phyloP scores from a whole-genome alignment of 2,797 vertebrate species.

The Tenualosa thibaudeaui region DNA sequence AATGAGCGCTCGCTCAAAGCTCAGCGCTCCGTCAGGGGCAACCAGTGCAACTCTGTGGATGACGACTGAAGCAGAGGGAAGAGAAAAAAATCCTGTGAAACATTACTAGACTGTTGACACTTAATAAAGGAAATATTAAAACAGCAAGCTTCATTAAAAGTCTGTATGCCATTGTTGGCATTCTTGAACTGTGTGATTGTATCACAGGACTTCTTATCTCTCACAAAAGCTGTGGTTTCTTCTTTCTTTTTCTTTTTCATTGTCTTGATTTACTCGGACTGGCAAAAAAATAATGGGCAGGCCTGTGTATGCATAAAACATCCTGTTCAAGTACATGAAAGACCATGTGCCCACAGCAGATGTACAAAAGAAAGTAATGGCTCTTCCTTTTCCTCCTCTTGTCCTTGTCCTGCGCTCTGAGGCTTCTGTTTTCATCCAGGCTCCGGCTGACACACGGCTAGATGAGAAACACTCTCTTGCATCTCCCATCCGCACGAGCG shows the following conservation, averaged over 20 bases:
- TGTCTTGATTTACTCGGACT: neutral
- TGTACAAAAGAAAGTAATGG: neutral
- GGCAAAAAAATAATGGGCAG: neutral
- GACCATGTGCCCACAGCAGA: neutral
- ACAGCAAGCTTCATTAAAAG: neutral
- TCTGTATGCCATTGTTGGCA: neutral
- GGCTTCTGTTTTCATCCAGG: neutral
- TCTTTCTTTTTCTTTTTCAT: neutral
- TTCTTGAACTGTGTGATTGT: neutral
- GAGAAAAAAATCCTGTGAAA: neutral
- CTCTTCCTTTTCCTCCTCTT: neutral
- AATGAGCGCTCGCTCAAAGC: neutral
- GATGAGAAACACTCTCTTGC: neutral
- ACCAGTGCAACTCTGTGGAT: neutral
- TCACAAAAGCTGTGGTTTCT: neutral
- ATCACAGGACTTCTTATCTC: neutral
- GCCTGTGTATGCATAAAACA: neutral
- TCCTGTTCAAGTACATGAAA: neutral
- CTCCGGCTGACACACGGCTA: neutral
- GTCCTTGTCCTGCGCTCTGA: neutral
- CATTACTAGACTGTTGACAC: neutral
- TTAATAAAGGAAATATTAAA: neutral
- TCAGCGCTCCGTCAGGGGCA: slow-evolving; percentile 1
- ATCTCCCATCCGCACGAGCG: neutral
- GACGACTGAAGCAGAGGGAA: neutral